Evolutionary conservation across 2,888 invertebrate species (phyloP).

Genomic region (Synanthedon tipuliformis): DNA sequence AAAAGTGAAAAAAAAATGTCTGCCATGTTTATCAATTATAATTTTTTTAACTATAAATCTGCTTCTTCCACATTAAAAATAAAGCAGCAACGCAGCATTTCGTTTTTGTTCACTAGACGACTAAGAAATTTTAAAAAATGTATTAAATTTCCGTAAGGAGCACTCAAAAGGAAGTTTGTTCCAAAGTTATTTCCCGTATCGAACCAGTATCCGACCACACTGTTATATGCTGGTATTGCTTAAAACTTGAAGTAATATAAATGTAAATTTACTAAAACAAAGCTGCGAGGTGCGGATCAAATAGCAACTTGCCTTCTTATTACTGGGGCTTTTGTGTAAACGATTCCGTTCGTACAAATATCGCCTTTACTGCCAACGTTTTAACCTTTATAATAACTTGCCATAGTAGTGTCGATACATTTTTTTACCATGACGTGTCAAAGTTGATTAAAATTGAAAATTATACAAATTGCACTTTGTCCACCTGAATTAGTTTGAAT

Average conservation of each 20-base stretch:
- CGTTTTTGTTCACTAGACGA: too few relatives aligned
- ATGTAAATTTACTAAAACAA: conserved; percentile 40
- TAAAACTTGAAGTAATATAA: conserved; percentile 45
- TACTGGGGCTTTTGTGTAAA: conserved; percentile 6
- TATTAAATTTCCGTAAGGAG: not conserved
- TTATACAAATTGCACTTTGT: too few relatives aligned
- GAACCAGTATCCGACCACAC: not conserved
- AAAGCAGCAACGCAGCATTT: too few relatives aligned
- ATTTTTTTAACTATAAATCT: too few relatives aligned
- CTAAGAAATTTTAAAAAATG: too few relatives aligned
- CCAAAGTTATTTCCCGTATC: not conserved
- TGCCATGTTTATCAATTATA: too few relatives aligned
- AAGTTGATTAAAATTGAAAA: too few relatives aligned
- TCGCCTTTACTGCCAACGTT: not conserved
- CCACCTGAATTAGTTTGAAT: too few relatives aligned
- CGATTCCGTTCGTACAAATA: not conserved
- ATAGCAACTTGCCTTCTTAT: conserved; percentile 23
- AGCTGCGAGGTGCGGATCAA: conserved; percentile 19
- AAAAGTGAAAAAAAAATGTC: too few relatives aligned
- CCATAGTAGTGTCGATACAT: too few relatives aligned
- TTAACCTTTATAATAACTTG: not conserved
- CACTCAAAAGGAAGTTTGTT: not conserved
- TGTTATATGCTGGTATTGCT: conserved; percentile 26
- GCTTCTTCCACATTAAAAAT: too few relatives aligned
- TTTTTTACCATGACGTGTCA: too few relatives aligned